A percentile compares a stretch with the other conserved stretches of the same genome.
phyloP scores from a whole-genome alignment of 2,113 vertebrate genomes.

The Varanus salvator region DNA sequence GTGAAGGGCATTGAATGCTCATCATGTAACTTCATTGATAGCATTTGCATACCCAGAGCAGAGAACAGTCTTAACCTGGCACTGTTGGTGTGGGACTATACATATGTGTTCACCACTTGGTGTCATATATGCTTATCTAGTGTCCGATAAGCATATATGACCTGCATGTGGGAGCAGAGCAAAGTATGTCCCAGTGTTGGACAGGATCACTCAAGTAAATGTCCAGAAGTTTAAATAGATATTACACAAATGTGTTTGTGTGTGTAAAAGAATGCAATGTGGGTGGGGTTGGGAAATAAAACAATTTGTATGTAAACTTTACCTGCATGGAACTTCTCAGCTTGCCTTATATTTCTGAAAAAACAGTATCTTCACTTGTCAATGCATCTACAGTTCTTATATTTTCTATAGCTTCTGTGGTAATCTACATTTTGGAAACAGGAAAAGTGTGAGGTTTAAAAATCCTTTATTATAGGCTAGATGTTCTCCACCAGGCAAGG shows the following conservation, averaged over 20 bases:
- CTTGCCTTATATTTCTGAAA: slow-evolving; percentile 63
- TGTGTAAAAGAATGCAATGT: background rate
- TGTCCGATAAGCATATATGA: background rate
- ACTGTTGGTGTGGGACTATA: too few relatives aligned
- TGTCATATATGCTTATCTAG: too few relatives aligned
- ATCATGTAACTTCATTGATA: background rate
- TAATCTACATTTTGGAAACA: slow-evolving; percentile 72
- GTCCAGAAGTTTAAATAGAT: background rate
- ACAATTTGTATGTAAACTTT: background rate
- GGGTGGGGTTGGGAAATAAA: background rate
- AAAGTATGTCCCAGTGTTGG: background rate
- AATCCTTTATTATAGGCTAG: background rate
- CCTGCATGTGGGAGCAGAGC: background rate
- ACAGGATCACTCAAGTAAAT: background rate
- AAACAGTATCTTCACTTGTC: slow-evolving; percentile 72
- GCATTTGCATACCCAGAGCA: too few relatives aligned
- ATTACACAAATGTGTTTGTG: background rate
- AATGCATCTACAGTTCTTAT: slow-evolving; percentile 68
- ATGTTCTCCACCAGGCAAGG: background rate
- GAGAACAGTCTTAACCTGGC: too few relatives aligned
- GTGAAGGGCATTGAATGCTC: fast-evolving
- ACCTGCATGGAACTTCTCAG: slow-evolving; percentile 71
- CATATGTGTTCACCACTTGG: too few relatives aligned
- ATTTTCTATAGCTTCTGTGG: slow-evolving; percentile 72
- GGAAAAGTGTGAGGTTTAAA: background rate